phyloP scores from a whole-genome alignment of 2,113 vertebrate species.

The Epinephelus lanceolatus region DNA sequence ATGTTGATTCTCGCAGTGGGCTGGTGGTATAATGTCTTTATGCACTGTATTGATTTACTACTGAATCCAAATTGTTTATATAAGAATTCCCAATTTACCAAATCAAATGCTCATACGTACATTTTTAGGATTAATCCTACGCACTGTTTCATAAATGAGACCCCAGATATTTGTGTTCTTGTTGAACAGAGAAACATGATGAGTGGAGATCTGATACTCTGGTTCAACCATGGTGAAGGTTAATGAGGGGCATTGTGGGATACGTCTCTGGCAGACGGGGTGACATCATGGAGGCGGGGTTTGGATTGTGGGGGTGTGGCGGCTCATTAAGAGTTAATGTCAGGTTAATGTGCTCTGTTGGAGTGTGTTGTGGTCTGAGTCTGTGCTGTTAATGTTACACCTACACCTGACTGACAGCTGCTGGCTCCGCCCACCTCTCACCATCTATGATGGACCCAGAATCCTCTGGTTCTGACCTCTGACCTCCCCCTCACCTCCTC shows the following conservation, averaged over 20 bases:
- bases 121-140: too few species aligned
- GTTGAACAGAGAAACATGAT: too few species aligned
- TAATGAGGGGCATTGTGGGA: background rate
- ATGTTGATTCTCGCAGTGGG: too few species aligned
- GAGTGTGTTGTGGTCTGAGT: conserved; percentile 5
- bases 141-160: too few species aligned
- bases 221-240: too few species aligned
- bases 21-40: too few species aligned
- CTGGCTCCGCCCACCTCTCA: background rate
- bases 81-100: too few species aligned
- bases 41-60: too few species aligned
- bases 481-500: background rate
- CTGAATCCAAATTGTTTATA: too few species aligned
- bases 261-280: conserved; percentile 8
- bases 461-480: background rate
- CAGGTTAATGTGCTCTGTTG: conserved; percentile 17
- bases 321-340: conserved; percentile 28
- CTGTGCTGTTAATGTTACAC: conserved; percentile 31
- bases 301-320: background rate
- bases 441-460: background rate
- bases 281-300: background rate
- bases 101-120: too few species aligned
- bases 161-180: too few species aligned
- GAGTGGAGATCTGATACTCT: too few species aligned
- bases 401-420: conserved; percentile 28